A percentile compares a stretch with the other conserved stretches of the same genome.
phyloP scores from a whole-genome alignment of 2,113 vertebrate genomes.

The Leucosticte australis region DNA sequence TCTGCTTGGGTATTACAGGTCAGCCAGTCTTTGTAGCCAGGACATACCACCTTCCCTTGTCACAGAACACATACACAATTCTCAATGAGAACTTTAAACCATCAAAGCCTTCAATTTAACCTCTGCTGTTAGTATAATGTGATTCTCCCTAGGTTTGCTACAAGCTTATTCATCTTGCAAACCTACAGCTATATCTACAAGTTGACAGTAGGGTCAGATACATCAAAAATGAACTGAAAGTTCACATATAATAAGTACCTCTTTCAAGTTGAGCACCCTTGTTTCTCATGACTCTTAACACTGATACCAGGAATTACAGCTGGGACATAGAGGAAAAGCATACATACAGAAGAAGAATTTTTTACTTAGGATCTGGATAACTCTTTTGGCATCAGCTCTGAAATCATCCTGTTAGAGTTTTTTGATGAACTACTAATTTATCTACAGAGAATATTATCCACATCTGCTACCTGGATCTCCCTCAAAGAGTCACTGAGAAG shows the following conservation, averaged over 20 bases:
- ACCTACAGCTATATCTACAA: not conserved
- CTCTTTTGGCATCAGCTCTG: not conserved
- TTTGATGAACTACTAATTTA: not conserved
- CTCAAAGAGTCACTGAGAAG: not conserved
- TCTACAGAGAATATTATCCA: not conserved
- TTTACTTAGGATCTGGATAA: not conserved
- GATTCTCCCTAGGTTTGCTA: not conserved
- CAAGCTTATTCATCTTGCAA: not conserved
- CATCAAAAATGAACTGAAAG: not conserved
- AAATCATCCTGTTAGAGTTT: not conserved
- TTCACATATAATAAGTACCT: not conserved
- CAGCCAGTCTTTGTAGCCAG: not conserved
- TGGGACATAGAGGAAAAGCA: not conserved
- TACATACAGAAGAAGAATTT: rapidly evolving
- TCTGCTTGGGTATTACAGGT: not conserved
- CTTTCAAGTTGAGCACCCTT: not conserved
- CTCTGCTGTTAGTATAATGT: rapidly evolving
- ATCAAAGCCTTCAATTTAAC: not conserved
- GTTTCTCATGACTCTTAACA: not conserved
- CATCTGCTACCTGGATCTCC: not conserved
- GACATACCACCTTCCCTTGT: not conserved
- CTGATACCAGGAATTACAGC: not conserved
- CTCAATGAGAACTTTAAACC: not conserved
- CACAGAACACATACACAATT: not conserved
- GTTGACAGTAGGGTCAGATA: not conserved